Percentiles rank a stretch among this genome's conserved stretches.
Conservation (phyloP, 2,888 invertebrate genomes). For the Agonopterix heracliana region DNA sequence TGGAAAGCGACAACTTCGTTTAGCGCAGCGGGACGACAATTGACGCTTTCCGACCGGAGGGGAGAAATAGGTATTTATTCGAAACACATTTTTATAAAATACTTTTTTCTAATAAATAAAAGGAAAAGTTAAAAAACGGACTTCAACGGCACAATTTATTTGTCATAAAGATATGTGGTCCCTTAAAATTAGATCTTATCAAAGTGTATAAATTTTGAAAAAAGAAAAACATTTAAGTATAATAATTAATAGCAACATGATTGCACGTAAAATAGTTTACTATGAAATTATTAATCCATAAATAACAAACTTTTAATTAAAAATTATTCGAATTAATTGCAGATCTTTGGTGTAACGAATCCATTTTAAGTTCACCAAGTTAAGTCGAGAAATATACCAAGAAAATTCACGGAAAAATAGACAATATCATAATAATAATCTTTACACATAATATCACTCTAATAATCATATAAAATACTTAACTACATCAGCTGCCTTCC, state of each 20-base stretch:
- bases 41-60: too few relatives aligned
- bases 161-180: conserved; percentile 45
- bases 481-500: conserved; percentile 10
- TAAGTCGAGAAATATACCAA: conserved; percentile 12
- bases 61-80: too few relatives aligned
- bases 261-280: too few relatives aligned
- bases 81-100: too few relatives aligned
- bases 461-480: conserved; percentile 41
- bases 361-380: conserved; percentile 5
- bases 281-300: neutral
- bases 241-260: conserved; percentile 12
- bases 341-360: conserved; percentile 35
- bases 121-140: conserved; percentile 20
- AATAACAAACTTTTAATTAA: neutral
- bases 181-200: conserved; percentile 26
- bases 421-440: conserved; percentile 32
- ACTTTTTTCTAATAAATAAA: too few relatives aligned
- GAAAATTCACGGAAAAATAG: conserved; percentile 13
- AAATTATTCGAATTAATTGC: neutral
- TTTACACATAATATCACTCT: conserved; percentile 62
- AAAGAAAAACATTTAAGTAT: conserved; percentile 3
- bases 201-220: too few relatives aligned
- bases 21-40: too few relatives aligned
- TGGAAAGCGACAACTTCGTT: too few relatives aligned
- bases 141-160: conserved; percentile 52